A percentile compares a stretch with the other conserved stretches of the same genome.
Conservation (phyloP, 2,113 vertebrate species). For the Tauraco erythrolophus region DNA sequence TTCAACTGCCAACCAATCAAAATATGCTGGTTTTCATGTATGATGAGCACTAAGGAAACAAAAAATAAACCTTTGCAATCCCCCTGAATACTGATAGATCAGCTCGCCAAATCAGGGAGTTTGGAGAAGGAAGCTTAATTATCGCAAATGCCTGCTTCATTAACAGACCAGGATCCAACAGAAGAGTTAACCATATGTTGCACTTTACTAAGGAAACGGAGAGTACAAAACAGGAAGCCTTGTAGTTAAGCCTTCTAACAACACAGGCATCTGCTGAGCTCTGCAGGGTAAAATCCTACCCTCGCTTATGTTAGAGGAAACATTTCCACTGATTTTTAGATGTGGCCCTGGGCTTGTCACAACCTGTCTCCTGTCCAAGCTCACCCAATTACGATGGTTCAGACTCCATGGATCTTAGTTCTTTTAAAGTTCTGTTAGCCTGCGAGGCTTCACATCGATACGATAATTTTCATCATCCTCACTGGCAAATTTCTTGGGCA, state of each 20-base stretch:
- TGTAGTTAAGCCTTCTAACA: background rate
- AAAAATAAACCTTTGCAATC: slow-evolving; percentile 21
- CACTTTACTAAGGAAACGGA: background rate
- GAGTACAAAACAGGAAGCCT: background rate
- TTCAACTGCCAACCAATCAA: slow-evolving; percentile 53
- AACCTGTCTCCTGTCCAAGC: background rate
- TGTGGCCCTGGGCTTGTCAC: background rate
- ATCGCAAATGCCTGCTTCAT: background rate
- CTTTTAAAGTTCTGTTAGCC: background rate
- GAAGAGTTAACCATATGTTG: background rate
- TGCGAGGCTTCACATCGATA: background rate
- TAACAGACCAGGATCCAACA: background rate
- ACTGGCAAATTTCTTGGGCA: background rate
- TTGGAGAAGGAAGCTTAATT: slow-evolving; percentile 16
- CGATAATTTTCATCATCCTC: background rate
- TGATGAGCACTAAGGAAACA: slow-evolving; percentile 26
- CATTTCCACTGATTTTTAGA: background rate
- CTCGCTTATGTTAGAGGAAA: background rate
- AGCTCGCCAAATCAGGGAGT: background rate
- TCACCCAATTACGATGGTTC: rapidly evolving
- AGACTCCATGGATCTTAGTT: rapidly evolving
- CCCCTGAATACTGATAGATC: slow-evolving; percentile 1
- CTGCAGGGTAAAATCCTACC: background rate
- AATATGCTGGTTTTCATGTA: slow-evolving; percentile 28
- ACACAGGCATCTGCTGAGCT: background rate